Percentiles rank a stretch among this genome's conserved stretches.
phyloP scores from a whole-genome alignment of 2,888 invertebrate genomes.

The Lasioglossum zephyrum region DNA sequence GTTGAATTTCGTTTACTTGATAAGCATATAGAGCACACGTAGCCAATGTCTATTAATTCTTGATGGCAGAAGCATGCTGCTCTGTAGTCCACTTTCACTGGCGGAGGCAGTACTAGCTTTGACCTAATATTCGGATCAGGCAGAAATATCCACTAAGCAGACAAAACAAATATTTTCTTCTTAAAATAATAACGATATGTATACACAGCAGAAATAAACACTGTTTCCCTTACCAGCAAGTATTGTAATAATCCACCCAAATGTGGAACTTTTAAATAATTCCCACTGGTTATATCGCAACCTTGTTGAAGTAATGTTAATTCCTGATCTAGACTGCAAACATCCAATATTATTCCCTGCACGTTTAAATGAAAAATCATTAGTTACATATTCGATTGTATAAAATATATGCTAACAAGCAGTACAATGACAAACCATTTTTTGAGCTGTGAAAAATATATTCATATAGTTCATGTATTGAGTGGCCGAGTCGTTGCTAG shows the following conservation, averaged over 20 bases:
- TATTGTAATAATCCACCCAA: constrained; percentile 94
- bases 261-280: constrained; percentile 95
- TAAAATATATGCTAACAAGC: background rate
- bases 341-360: constrained; percentile 95
- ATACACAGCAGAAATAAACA: constrained; percentile 12
- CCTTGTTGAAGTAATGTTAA: constrained; percentile 97
- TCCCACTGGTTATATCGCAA: constrained; percentile 97
- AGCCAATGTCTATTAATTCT: constrained; percentile 97
- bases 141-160: constrained; percentile 94
- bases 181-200: constrained; percentile 3
- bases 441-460: constrained; percentile 97
- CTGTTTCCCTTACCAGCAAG: constrained; percentile 88
- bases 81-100: constrained; percentile 96
- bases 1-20: constrained; percentile 89
- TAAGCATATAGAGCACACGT: constrained; percentile 98
- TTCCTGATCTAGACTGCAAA: constrained; percentile 96
- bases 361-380: constrained; percentile 77
- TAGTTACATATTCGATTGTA: background rate
- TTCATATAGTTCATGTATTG: constrained; percentile 99
- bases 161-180: constrained; percentile 34
- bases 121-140: constrained; percentile 92
- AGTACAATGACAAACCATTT: constrained; percentile 85
- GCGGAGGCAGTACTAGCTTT: constrained; percentile 94
- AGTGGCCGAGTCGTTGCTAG: constrained; percentile 95
- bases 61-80: constrained; percentile 99